Percentiles rank a stretch among this genome's conserved stretches.
Evolutionary conservation across 1,140 invertebrate genomes (phyloP).

Genomic region (Drosophila kepulauana): DNA sequence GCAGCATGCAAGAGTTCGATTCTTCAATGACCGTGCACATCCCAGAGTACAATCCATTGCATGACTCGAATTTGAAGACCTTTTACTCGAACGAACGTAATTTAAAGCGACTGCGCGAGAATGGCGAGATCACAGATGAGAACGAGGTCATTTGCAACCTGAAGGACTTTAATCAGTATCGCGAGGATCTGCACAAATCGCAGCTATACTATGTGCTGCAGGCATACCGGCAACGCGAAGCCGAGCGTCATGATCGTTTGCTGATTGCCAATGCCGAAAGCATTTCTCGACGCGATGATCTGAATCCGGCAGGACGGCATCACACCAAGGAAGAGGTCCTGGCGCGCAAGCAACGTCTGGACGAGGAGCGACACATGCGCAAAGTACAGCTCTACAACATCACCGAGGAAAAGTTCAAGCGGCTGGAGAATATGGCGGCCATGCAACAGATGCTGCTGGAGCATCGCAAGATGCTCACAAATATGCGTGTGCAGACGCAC

Average conservation of each 20-base stretch:
- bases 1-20: slow-evolving; percentile 74
- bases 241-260: slow-evolving; percentile 71
- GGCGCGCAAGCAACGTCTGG: slow-evolving; percentile 53
- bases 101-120: slow-evolving; percentile 72
- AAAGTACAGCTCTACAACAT: slow-evolving; percentile 53
- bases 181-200: slow-evolving; percentile 81
- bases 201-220: slow-evolving; percentile 78
- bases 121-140: slow-evolving; percentile 74
- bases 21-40: slow-evolving; percentile 57
- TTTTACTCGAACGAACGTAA: slow-evolving; percentile 77
- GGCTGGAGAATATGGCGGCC: slow-evolving; percentile 51
- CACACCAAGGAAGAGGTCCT: slow-evolving; percentile 64
- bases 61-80: slow-evolving; percentile 78
- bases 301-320: slow-evolving; percentile 55
- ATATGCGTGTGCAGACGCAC: slow-evolving; percentile 65
- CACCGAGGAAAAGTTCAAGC: slow-evolving; percentile 60
- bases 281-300: slow-evolving; percentile 71
- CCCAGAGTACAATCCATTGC: slow-evolving; percentile 78
- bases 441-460: slow-evolving; percentile 62
- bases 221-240: slow-evolving; percentile 68
- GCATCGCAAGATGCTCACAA: slow-evolving; percentile 71
- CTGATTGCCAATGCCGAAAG: slow-evolving; percentile 73
- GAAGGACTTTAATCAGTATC: slow-evolving; percentile 81
- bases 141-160: slow-evolving; percentile 83
- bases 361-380: slow-evolving; percentile 49